phyloP scores from a whole-genome alignment of 2,888 invertebrate genomes.

The Acrocyrtus sp. region DNA sequence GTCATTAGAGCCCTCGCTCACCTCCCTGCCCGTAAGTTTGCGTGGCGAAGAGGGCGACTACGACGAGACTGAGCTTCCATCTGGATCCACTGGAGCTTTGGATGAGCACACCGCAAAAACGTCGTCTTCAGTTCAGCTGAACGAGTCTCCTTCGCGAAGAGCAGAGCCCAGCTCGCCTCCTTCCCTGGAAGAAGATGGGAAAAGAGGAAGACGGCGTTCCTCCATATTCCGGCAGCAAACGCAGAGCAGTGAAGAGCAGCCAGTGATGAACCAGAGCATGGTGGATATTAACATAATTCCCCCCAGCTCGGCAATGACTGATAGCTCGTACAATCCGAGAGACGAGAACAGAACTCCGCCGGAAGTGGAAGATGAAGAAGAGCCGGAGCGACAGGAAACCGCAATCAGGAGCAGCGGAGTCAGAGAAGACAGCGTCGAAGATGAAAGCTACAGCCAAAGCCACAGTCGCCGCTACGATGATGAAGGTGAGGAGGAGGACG shows the following conservation, averaged over 20 bases:
- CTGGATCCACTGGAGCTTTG: neutral
- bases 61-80: slow-evolving; percentile 34
- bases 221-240: slow-evolving; percentile 24
- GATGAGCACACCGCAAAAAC: slow-evolving; percentile 17
- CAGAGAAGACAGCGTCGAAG: slow-evolving; percentile 10
- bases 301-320: slow-evolving; percentile 55
- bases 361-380: slow-evolving; percentile 9
- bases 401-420: slow-evolving; percentile 27
- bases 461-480: neutral
- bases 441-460: neutral
- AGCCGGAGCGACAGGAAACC: slow-evolving; percentile 35
- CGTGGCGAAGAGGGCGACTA: no score
- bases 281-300: slow-evolving; percentile 56
- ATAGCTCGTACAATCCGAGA: slow-evolving; percentile 39
- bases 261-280: slow-evolving; percentile 35
- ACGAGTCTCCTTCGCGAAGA: slow-evolving; percentile 12
- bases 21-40: slow-evolving; percentile 25
- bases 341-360: slow-evolving; percentile 35
- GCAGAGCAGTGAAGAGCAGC: slow-evolving; percentile 37
- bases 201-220: slow-evolving; percentile 35
- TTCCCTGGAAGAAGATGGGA: slow-evolving; percentile 8
- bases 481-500: slow-evolving; percentile 10
- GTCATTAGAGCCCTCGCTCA: slow-evolving; percentile 37
- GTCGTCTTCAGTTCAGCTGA: slow-evolving; percentile 17
- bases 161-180: slow-evolving; percentile 31